Evolutionary conservation across 2,113 vertebrate genomes (phyloP).

Genomic region (Felis chaus): DNA sequence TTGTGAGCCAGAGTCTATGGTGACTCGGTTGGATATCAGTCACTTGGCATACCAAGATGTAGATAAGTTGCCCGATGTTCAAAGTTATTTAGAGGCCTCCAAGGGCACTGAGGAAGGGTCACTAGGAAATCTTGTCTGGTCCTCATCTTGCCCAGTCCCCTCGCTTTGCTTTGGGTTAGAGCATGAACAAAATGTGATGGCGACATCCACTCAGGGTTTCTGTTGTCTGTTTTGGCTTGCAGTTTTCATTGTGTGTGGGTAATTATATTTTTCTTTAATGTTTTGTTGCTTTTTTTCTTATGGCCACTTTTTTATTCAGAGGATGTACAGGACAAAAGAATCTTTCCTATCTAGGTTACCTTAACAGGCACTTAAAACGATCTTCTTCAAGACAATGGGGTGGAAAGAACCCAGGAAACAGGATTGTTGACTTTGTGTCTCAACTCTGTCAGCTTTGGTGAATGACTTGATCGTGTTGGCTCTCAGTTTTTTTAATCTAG

Average conservation of each 20-base stretch:
- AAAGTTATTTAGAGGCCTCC: neutral
- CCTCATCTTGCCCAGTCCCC: neutral
- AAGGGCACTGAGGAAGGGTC: too few relatives aligned
- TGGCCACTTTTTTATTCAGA: neutral
- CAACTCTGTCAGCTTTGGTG: neutral
- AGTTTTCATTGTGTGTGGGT: neutral
- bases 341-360: neutral
- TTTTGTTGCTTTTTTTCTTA: neutral
- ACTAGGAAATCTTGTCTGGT: neutral
- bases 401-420: neutral
- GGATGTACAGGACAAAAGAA: neutral
- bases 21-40: too few relatives aligned
- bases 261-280: slow-evolving; percentile 31
- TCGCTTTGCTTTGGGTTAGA: slow-evolving; percentile 39
- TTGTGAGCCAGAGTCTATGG: neutral
- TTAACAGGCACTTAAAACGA: neutral
- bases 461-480: neutral
- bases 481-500: neutral
- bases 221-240: slow-evolving; percentile 12
- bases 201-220: neutral
- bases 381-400: neutral
- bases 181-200: slow-evolving; percentile 39
- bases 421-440: neutral
- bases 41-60: too few relatives aligned
- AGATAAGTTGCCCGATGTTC: neutral